Percentiles rank a stretch among this genome's conserved stretches.
phyloP scores from a whole-genome alignment of 2,888 invertebrate species.

The Pegoplata infirma region DNA sequence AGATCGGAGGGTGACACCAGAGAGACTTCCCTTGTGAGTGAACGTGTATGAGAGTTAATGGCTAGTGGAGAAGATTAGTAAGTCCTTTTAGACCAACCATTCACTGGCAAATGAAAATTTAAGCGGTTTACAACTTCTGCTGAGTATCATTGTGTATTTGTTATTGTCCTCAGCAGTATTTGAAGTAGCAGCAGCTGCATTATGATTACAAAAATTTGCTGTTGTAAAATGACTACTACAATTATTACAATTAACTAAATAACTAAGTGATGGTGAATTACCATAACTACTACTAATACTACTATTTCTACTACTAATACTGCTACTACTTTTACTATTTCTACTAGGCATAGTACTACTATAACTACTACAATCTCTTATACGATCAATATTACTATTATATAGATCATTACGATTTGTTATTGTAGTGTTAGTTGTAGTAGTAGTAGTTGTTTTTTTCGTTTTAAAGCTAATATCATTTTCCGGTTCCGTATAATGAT shows the following conservation, averaged over 20 bases:
- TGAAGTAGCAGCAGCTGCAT: constrained; percentile 41
- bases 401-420: neutral
- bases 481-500: constrained; percentile 17
- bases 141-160: constrained; percentile 74
- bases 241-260: constrained; percentile 40
- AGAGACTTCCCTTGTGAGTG: no score
- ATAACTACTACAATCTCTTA: neutral
- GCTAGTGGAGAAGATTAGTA: no score
- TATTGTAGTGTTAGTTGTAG: no score
- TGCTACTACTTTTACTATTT: constrained; percentile 52
- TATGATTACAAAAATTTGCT: constrained; percentile 53
- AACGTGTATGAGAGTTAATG: no score
- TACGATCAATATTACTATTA: neutral
- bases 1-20: no score
- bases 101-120: constrained; percentile 77
- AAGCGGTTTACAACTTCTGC: constrained; percentile 75
- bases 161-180: constrained; percentile 75
- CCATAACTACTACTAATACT: constrained; percentile 66
- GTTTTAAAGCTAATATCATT: constrained; percentile 58
- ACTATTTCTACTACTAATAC: constrained; percentile 58
- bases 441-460: no score
- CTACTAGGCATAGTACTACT: neutral
- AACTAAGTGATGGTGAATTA: constrained; percentile 22
- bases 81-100: constrained; percentile 76
- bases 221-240: constrained; percentile 33